A percentile compares a stretch with the other conserved stretches of the same genome.
Evolutionary conservation across 2,888 invertebrate species (phyloP).

Genomic region (Aproaerema taeniolella): DNA sequence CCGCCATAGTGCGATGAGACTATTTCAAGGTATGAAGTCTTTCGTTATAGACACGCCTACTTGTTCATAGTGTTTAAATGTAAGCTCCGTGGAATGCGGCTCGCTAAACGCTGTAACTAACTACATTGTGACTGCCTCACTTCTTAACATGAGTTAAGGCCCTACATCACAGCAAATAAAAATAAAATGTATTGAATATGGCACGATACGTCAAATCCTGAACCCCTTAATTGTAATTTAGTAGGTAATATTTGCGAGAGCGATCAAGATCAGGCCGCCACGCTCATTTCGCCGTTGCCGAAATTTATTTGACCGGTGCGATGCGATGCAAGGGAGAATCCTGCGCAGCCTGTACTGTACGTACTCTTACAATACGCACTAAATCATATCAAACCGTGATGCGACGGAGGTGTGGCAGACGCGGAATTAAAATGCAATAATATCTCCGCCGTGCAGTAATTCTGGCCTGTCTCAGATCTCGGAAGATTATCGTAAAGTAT

Average conservation of each 20-base stretch:
- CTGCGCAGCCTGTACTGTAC: conserved; percentile 24
- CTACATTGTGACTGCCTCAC: conserved; percentile 5
- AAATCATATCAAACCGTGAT: conserved; percentile 66
- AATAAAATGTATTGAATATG: conserved; percentile 27
- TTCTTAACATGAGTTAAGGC: conserved; percentile 9
- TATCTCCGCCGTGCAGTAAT: conserved; percentile 61
- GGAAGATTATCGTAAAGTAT: conserved; percentile 71
- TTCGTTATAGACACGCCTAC: background rate
- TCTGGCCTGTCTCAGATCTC: conserved; percentile 67
- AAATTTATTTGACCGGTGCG: conserved; percentile 53
- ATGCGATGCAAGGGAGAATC: conserved; percentile 20
- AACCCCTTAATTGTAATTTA: conserved; percentile 59
- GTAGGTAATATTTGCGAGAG: conserved; percentile 40
- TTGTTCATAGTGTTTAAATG: background rate
- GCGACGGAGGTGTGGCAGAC: conserved; percentile 62
- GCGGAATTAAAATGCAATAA: conserved; percentile 74
- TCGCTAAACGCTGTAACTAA: conserved; percentile 6
- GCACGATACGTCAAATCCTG: conserved; percentile 42
- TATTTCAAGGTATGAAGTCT: background rate
- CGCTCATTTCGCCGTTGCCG: conserved; percentile 43
- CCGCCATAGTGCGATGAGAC: too few relatives aligned
- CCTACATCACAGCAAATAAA: conserved; percentile 25
- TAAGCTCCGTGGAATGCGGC: too few relatives aligned
- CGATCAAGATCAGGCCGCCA: conserved; percentile 51
- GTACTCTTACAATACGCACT: conserved; percentile 58